Conservation (phyloP, 2,888 invertebrate species). For the Vannuccia rotundouncinata region DNA sequence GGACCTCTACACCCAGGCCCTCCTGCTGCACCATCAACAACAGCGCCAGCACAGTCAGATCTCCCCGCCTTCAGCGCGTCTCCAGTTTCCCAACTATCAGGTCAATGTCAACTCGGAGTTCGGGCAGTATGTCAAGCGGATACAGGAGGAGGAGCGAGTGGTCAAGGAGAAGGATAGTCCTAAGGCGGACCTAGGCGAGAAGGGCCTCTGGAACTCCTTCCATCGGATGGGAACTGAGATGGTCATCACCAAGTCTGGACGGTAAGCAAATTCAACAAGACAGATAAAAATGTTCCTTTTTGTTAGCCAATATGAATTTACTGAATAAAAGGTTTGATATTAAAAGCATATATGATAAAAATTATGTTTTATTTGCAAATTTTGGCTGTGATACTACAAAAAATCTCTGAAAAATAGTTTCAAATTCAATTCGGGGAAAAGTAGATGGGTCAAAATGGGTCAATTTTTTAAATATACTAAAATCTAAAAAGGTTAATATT, state of each 20-base stretch:
- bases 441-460: too few species aligned
- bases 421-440: too few species aligned
- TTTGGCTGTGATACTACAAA: too few species aligned
- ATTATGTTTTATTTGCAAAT: too few species aligned
- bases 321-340: too few species aligned
- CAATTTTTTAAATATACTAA: too few species aligned
- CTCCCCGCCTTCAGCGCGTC: background rate
- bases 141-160: conserved; percentile 37
- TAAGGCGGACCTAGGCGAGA: conserved; percentile 45
- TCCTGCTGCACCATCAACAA: background rate
- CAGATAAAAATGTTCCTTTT: too few species aligned
- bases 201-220: conserved; percentile 47
- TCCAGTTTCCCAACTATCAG: background rate
- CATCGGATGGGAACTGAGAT: conserved; percentile 49
- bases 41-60: background rate
- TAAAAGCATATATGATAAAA: too few species aligned
- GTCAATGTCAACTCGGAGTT: conserved; percentile 27
- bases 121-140: conserved; percentile 32
- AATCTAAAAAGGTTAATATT: too few species aligned
- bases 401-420: too few species aligned
- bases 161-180: conserved; percentile 36
- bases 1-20: background rate
- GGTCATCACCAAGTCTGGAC: conserved; percentile 52
- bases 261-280: conserved; percentile 43
- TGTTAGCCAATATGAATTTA: too few species aligned